phyloP scores from a whole-genome alignment of 1,140 invertebrate species.

The Thaumetopoea pityocampa region DNA sequence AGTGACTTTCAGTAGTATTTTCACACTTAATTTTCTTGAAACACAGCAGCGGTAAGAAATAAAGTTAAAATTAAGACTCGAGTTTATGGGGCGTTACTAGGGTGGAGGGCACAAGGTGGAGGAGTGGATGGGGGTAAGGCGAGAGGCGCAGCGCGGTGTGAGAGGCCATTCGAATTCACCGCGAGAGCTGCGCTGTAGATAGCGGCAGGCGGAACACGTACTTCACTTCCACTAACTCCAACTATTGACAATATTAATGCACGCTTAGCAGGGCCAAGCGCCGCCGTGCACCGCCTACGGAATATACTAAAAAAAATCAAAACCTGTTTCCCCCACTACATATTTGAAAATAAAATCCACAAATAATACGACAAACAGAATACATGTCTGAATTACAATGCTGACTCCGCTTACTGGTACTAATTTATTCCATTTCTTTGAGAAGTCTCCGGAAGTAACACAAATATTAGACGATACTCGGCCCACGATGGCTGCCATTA shows the following conservation, averaged over 20 bases:
- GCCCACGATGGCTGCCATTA: slow-evolving; percentile 68
- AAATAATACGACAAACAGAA: not conserved
- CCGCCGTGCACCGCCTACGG: slow-evolving; percentile 51
- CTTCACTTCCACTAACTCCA: slow-evolving; percentile 73
- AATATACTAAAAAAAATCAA: slow-evolving; percentile 32
- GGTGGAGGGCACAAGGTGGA: slow-evolving; percentile 47
- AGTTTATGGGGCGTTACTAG: slow-evolving; percentile 71
- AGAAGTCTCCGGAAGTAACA: slow-evolving; percentile 67
- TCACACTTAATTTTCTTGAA: slow-evolving; percentile 73
- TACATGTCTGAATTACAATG: not conserved
- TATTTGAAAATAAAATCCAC: not conserved
- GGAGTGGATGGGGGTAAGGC: too few species aligned
- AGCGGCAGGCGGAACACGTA: slow-evolving; percentile 73
- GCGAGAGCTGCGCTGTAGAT: slow-evolving; percentile 69
- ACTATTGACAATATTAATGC: slow-evolving; percentile 75
- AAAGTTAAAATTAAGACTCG: slow-evolving; percentile 75
- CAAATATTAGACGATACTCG: slow-evolving; percentile 70
- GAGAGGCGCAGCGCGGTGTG: slow-evolving; percentile 36
- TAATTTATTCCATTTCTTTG: slow-evolving; percentile 71
- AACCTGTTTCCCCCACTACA: not conserved
- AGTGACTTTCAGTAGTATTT: slow-evolving; percentile 59
- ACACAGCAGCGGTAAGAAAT: slow-evolving; percentile 70
- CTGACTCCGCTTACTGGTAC: slow-evolving; percentile 34
- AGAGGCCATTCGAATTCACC: slow-evolving; percentile 71
- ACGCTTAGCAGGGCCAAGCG: slow-evolving; percentile 69